Conservation (phyloP, 2,113 vertebrate genomes). For the Oxyura jamaicensis region DNA sequence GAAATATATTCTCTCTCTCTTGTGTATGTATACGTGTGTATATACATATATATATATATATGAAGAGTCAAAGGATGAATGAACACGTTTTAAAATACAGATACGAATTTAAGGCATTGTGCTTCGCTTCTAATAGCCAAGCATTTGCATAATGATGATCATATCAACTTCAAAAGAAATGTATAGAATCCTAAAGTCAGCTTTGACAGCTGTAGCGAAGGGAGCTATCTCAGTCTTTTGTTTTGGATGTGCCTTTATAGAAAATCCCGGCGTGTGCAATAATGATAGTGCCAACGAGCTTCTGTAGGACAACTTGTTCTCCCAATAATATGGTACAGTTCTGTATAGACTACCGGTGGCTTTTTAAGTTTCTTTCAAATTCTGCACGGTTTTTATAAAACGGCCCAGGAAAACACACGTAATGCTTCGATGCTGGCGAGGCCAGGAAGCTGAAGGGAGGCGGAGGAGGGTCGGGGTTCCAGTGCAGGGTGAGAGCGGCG, state of each 20-base stretch:
- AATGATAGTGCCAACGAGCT: background rate
- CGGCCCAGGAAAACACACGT: background rate
- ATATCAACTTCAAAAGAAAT: background rate
- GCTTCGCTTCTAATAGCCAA: background rate
- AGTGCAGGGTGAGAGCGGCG: background rate
- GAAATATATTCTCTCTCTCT: background rate
- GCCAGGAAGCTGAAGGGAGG: background rate
- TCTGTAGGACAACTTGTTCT: background rate
- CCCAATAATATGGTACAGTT: background rate
- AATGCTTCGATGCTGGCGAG: background rate
- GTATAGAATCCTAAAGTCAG: constrained; percentile 20
- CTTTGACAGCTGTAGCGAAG: background rate
- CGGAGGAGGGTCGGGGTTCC: background rate
- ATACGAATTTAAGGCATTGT: background rate
- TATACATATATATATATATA: background rate
- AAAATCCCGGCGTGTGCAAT: background rate
- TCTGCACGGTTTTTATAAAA: background rate
- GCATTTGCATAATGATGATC: constrained; percentile 1
- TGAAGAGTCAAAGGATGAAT: background rate
- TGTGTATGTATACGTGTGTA: no score
- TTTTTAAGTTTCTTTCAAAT: background rate
- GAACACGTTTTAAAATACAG: background rate
- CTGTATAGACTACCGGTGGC: background rate
- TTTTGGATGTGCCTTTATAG: background rate
- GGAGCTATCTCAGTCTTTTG: background rate